These are phyloP conservation scores for Percina caprodes DNA, from an alignment of 2,113 vertebrate genomes.

Conservation along the genomic window DNA sequence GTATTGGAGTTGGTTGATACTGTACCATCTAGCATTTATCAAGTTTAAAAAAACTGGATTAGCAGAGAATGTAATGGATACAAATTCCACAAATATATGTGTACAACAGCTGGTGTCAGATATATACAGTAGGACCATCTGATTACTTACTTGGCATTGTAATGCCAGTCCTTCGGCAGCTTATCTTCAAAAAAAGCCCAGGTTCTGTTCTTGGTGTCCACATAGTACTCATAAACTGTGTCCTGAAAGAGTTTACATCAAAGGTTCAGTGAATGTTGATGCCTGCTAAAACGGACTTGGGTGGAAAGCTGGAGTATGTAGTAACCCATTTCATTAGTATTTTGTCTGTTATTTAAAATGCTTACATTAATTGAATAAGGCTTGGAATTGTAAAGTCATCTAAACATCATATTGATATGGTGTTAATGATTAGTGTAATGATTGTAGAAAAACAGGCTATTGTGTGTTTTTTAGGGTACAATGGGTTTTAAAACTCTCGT, in stretches of 20 bases:
- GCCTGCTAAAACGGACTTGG: neutral
- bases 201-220: slow-evolving; percentile 87
- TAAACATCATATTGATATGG: neutral
- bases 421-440: too few relatives aligned
- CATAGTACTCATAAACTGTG: slow-evolving; percentile 91
- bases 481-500: too few relatives aligned
- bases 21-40: neutral
- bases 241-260: slow-evolving; percentile 78
- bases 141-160: slow-evolving; percentile 84
- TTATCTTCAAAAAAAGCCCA: slow-evolving; percentile 91
- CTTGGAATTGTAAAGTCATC: neutral
- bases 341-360: too few relatives aligned
- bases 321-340: neutral
- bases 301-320: neutral
- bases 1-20: neutral
- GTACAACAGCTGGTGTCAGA: neutral
- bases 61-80: neutral
- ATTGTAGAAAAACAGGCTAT: neutral
- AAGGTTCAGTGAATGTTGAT: neutral
- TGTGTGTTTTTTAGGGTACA: neutral
- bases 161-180: slow-evolving; percentile 89
- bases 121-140: neutral
- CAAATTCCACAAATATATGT: neutral
- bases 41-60: neutral
- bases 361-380: neutral